Conservation (phyloP, 1,140 invertebrate genomes). For the Harpegnathos saltator region DNA sequence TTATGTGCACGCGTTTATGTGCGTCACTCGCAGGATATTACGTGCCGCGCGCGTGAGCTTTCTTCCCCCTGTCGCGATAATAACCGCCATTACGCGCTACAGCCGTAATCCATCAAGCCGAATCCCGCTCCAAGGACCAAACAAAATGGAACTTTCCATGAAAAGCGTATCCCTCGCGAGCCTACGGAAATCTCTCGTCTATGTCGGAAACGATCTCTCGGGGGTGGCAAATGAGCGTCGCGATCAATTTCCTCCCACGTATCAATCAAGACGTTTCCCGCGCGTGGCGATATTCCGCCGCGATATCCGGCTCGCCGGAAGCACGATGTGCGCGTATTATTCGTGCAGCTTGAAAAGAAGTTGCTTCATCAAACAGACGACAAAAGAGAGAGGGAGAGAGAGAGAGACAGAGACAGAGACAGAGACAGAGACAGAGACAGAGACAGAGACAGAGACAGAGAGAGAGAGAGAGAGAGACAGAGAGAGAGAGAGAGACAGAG, state of each 20-base stretch:
- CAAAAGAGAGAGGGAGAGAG: no score
- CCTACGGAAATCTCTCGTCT: conserved; percentile 43
- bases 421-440: no score
- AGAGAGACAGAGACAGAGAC: no score
- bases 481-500: no score
- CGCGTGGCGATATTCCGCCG: conserved; percentile 6
- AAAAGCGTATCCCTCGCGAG: conserved; percentile 18
- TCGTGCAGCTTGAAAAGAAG: no score
- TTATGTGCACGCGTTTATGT: no score
- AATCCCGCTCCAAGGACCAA: background rate
- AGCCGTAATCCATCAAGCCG: conserved; percentile 53
- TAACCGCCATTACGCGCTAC: background rate
- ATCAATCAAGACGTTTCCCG: conserved; percentile 59
- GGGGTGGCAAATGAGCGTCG: conserved; percentile 30
- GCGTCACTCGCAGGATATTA: no score
- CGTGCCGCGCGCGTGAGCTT: no score
- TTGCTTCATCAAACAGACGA: no score
- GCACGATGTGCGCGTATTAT: no score
- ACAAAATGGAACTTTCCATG: conserved; percentile 9
- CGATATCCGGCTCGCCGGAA: background rate
- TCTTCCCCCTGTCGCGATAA: conserved; percentile 21
- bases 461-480: no score
- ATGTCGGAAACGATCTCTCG: background rate
- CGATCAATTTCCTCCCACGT: conserved; percentile 46
- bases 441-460: no score